Conservation (phyloP, 2,797 vertebrate genomes). For the Sebastes hubbsi region DNA sequence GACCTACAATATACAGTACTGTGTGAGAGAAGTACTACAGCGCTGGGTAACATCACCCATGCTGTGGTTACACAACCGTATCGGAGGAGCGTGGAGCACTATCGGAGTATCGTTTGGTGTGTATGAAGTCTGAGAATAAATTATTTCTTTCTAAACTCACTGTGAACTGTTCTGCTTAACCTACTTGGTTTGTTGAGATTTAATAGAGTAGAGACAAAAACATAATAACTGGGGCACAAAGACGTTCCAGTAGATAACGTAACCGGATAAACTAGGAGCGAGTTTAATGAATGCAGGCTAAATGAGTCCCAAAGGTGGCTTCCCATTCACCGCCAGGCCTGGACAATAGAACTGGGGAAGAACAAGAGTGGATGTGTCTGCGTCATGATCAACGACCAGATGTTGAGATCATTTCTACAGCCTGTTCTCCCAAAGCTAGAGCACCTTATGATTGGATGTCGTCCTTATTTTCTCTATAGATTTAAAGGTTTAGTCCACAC, state of each 20-base stretch:
- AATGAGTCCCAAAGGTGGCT: background rate
- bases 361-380: too few species aligned
- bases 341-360: too few species aligned
- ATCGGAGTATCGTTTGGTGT: background rate
- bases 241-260: background rate
- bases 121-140: background rate
- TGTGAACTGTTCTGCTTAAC: too few species aligned
- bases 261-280: background rate
- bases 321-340: too few species aligned
- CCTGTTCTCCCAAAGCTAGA: background rate
- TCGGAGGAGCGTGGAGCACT: background rate
- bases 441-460: background rate
- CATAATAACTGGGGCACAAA: background rate
- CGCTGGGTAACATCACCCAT: conserved; percentile 2
- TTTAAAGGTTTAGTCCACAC: too few species aligned
- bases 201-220: background rate
- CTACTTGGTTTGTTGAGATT: background rate
- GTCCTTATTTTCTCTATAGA: background rate
- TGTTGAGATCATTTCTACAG: background rate
- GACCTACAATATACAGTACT: conserved; percentile 38
- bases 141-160: background rate
- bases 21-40: conserved; percentile 12
- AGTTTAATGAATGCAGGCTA: background rate
- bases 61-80: background rate
- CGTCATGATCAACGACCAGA: too few species aligned